Evolutionary conservation across 2,113 vertebrate species (phyloP).

Genomic region (Terrapene triunguis): DNA sequence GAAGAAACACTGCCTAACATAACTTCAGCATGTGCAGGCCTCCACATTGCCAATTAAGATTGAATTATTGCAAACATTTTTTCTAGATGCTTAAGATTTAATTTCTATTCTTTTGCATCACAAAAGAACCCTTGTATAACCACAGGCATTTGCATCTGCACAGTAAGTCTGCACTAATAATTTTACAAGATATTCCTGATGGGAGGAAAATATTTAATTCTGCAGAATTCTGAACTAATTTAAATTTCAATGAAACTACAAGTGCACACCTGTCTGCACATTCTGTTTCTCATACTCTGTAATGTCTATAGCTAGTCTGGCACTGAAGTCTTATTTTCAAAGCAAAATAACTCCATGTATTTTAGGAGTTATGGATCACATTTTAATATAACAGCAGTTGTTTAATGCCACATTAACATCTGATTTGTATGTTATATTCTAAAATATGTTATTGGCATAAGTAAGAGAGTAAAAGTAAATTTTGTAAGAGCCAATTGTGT

Average conservation of each 20-base stretch:
- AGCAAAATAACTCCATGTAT: accelerated
- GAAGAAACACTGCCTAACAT: neutral
- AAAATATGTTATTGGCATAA: neutral
- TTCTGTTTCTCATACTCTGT: slow-evolving; percentile 12
- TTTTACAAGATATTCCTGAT: neutral
- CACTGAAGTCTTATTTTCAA: neutral
- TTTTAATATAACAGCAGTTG: neutral
- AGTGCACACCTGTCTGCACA: slow-evolving; percentile 37
- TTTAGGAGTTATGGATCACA: neutral
- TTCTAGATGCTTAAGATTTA: neutral
- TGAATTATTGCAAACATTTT: neutral
- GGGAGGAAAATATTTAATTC: neutral
- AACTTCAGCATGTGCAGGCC: neutral
- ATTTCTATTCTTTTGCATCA: neutral
- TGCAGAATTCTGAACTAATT: slow-evolving; percentile 47
- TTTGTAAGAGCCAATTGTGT: neutral
- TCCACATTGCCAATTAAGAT: neutral
- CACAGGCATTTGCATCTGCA: neutral
- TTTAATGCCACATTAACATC: neutral
- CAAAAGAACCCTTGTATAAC: slow-evolving; percentile 10
- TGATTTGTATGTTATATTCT: neutral
- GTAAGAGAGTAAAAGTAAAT: accelerated
- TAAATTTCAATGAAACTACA: slow-evolving; percentile 49
- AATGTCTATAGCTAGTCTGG: neutral
- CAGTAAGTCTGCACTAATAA: neutral